These are phyloP conservation scores for Scotopteryx bipunctaria DNA, from an alignment of 2,888 invertebrate genomes.

Conservation along the genomic window DNA sequence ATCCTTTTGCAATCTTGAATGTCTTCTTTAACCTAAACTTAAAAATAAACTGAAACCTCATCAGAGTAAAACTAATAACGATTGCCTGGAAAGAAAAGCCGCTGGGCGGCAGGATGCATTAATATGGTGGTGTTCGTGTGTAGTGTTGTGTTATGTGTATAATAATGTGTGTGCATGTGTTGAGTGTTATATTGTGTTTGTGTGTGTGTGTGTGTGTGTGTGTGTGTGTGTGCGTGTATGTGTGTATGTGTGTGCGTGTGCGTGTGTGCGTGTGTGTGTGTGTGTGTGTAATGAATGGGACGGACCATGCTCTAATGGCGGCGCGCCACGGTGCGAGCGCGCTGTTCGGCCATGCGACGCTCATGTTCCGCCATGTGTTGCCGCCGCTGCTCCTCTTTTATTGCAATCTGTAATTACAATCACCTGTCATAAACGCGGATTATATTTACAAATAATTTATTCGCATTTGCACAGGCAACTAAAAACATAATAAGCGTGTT, in stretches of 20 bases:
- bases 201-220: conserved; percentile 29
- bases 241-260: conserved; percentile 20
- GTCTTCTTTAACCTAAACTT: conserved; percentile 56
- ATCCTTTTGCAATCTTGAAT: conserved; percentile 41
- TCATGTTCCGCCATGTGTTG: conserved; percentile 95
- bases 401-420: conserved; percentile 86
- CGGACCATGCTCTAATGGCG: conserved; percentile 82
- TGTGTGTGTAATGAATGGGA: conserved; percentile 46
- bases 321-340: conserved; percentile 77
- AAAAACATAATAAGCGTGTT: too few relatives aligned
- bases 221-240: conserved; percentile 19
- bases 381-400: conserved; percentile 93
- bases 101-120: conserved; percentile 54
- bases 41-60: conserved; percentile 57
- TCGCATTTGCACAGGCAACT: too few relatives aligned
- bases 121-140: conserved; percentile 39
- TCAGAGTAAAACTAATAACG: conserved; percentile 49
- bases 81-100: conserved; percentile 68
- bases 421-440: conserved; percentile 18
- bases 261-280: conserved; percentile 26
- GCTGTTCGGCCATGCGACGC: conserved; percentile 88
- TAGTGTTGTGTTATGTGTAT: conserved; percentile 23
- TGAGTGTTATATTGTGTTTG: too few relatives aligned
- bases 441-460: too few relatives aligned
- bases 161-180: conserved; percentile 20